Evolutionary conservation across 2,113 vertebrate species (phyloP).

Genomic region (Noturus placidus): DNA sequence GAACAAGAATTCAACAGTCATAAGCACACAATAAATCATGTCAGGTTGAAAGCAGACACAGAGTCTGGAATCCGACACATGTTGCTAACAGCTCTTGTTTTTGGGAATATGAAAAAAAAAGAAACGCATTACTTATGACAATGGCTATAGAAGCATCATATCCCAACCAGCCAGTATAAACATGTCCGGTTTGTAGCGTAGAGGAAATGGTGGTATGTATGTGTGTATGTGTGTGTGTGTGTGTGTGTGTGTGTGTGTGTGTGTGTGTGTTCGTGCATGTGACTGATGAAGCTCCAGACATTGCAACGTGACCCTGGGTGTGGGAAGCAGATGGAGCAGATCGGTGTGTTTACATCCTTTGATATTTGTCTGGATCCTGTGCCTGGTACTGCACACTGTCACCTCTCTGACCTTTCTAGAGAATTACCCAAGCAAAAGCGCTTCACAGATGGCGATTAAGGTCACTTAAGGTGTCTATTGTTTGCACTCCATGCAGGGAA

Average conservation of each 20-base stretch:
- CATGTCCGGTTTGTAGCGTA: neutral
- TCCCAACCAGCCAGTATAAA: neutral
- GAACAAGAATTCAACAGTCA: constrained; percentile 10
- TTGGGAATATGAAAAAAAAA: constrained; percentile 8
- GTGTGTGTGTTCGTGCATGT: neutral
- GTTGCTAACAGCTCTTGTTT: neutral
- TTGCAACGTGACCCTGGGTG: constrained; percentile 1
- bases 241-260: constrained; percentile 15
- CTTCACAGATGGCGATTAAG: neutral
- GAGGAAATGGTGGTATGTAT: constrained; percentile 5
- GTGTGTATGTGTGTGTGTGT: constrained; percentile 4
- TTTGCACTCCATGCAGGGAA: neutral
- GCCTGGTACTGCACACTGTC: neutral
- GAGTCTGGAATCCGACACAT: neutral
- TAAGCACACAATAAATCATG: constrained; percentile 25
- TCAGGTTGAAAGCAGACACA: neutral
- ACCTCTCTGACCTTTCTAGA: neutral
- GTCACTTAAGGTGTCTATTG: neutral
- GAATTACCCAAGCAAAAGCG: neutral
- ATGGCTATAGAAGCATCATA: neutral
- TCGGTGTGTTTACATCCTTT: constrained; percentile 35
- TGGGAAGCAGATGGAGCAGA: constrained; percentile 30
- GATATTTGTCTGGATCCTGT: constrained; percentile 17
- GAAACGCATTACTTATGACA: neutral
- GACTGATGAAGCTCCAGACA: constrained; percentile 36